phyloP scores from a whole-genome alignment of 2,888 invertebrate species.

The Troides helena region DNA sequence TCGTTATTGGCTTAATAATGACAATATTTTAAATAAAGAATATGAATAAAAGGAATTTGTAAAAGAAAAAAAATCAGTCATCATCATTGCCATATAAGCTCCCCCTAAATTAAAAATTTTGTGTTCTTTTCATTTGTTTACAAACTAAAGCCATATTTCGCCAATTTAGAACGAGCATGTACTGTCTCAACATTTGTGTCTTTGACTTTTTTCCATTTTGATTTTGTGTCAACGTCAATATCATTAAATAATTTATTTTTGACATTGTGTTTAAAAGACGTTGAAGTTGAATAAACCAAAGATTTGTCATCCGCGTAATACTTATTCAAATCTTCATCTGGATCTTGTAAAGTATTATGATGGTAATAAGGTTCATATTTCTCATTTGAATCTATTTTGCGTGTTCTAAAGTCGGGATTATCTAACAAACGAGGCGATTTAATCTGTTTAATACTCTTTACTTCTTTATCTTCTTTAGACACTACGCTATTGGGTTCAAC shows the following conservation, averaged over 20 bases:
- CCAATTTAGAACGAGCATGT: slow-evolving; percentile 61
- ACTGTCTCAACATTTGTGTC: slow-evolving; percentile 52
- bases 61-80: too few relatives aligned
- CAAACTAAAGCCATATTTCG: slow-evolving; percentile 46
- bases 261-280: slow-evolving; percentile 28
- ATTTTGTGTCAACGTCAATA: slow-evolving; percentile 25
- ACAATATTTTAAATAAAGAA: too few relatives aligned
- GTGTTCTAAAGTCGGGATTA: slow-evolving; percentile 57
- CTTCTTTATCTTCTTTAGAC: slow-evolving; percentile 34
- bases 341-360: slow-evolving; percentile 30
- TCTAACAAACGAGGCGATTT: slow-evolving; percentile 52
- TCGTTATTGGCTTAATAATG: too few relatives aligned
- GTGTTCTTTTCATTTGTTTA: background rate
- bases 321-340: slow-evolving; percentile 31
- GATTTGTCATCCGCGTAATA: slow-evolving; percentile 24
- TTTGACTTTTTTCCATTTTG: slow-evolving; percentile 30
- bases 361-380: slow-evolving; percentile 32
- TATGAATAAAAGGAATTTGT: too few relatives aligned
- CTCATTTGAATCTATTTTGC: slow-evolving; percentile 42
- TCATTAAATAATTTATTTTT: slow-evolving; percentile 28
- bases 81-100: too few relatives aligned
- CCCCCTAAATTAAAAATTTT: background rate
- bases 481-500: slow-evolving; percentile 13
- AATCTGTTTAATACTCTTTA: slow-evolving; percentile 35
- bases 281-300: slow-evolving; percentile 22